Base-by-base conservation (phyloP, 2,113 vertebrate genomes). In the Takifugu bimaculatus region DNA sequence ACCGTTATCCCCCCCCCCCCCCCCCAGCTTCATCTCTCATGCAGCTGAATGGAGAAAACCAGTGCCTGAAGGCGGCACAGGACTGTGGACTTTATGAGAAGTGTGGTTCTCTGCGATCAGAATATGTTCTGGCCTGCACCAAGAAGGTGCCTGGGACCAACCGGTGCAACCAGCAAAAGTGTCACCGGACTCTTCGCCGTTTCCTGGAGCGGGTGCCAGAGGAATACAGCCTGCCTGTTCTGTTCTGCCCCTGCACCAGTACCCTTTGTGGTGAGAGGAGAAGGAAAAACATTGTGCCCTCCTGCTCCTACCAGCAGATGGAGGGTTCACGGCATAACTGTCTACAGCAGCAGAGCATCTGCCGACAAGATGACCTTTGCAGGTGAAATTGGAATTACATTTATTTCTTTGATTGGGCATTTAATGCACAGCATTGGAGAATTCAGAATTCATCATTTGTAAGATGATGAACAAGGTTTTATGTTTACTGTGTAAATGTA, bases 241-340 rank as follows among this genome's bases (percentile, higher is more conserved):
- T 99, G 3, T 93, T 99, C 84, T 99, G 97, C 64, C 94, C 94
- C 0, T 99, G 97, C 35, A 82, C 90, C 0, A 92, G 97, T 80
- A 84, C 84, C 13, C 54, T 92, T 72, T 99, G 97, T 42, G 95
- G 94, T 2, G 94, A 95, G 80, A 92, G 97, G 32, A 85, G 96
- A 26, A 92, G 93, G 65, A 94, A 97, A 78, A 96, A 94, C 82
- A 98, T 99, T 2, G 97, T 96, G 15, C 96, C 97, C 0, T 89
- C 93, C 57, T 99, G 97, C 49, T 95, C 95, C 15, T 96, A 93
- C 77, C 92, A 94, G 44, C 79, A 91, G 1, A 83, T 67, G 54
- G 91, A 88, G 2, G 80, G 65, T 4, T 32, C 64, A 5, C 90
- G 91, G 43, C 92, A 91, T 6, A 97, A 95, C 78, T 99, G 96